phyloP scores from a whole-genome alignment of 2,888 invertebrate species.

The Ommatoiulus sabulosus region DNA sequence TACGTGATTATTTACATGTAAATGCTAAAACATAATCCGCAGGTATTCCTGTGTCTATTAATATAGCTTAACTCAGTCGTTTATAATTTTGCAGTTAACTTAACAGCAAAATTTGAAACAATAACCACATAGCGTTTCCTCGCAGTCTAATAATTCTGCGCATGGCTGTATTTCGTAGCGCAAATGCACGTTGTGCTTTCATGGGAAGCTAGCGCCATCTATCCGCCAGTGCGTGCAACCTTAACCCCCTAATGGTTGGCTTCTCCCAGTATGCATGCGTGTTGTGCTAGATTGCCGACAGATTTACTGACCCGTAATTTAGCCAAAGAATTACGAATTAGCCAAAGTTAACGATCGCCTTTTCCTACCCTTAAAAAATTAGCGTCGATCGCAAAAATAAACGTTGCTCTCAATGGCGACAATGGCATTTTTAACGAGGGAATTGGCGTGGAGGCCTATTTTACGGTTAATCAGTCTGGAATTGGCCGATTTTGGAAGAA shows the following conservation, averaged over 20 bases:
- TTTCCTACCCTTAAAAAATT: background rate
- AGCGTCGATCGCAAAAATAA: background rate
- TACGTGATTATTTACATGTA: too few relatives aligned
- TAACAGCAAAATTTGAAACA: too few relatives aligned
- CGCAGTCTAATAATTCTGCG: background rate
- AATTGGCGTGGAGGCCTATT: background rate
- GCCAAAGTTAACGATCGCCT: too few relatives aligned
- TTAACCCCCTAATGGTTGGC: background rate
- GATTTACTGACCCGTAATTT: background rate
- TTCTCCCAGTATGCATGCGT: background rate
- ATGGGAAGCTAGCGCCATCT: conserved; percentile 28
- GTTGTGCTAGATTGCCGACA: background rate
- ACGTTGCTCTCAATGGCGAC: background rate
- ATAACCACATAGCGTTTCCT: too few relatives aligned
- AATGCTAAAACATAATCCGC: too few relatives aligned
- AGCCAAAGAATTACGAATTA: background rate
- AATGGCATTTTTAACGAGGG: background rate
- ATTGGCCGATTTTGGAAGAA: background rate
- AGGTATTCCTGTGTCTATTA: too few relatives aligned
- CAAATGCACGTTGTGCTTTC: background rate
- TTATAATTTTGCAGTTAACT: too few relatives aligned
- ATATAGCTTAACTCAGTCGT: too few relatives aligned
- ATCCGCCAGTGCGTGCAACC: background rate
- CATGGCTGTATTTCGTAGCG: background rate
- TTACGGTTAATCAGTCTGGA: background rate